phyloP scores from a whole-genome alignment of 2,113 vertebrate species.

The Motacilla tschutschensis region DNA sequence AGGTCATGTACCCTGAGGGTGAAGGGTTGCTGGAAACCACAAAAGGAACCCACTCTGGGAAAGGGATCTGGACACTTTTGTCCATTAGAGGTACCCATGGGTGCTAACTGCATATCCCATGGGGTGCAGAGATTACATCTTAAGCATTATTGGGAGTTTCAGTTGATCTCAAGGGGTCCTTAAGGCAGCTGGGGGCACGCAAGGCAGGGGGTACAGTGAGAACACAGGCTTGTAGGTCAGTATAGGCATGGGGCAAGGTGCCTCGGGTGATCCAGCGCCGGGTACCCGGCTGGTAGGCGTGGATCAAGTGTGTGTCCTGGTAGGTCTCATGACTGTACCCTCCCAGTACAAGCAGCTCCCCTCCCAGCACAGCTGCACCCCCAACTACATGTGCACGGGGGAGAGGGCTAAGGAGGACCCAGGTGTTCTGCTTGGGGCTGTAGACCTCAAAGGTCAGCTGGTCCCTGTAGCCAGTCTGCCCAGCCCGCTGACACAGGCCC shows the following conservation, averaged over 20 bases:
- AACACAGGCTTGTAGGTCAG: constrained; percentile 63
- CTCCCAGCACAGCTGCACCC: constrained; percentile 67
- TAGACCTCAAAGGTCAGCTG: constrained; percentile 77
- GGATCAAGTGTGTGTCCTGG: constrained; percentile 72
- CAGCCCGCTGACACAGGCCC: constrained; percentile 55
- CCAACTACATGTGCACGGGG: constrained; percentile 76
- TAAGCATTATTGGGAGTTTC: background rate
- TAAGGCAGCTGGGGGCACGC: background rate
- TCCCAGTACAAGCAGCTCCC: constrained; percentile 73
- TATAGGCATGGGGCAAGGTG: constrained; percentile 64
- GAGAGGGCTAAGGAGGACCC: constrained; percentile 67
- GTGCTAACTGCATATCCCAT: background rate
- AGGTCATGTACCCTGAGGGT: background rate
- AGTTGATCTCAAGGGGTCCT: background rate
- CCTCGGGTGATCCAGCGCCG: constrained; percentile 77
- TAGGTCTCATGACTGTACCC: constrained; percentile 78
- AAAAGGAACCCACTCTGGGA: background rate
- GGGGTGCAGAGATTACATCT: background rate
- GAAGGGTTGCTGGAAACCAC: background rate
- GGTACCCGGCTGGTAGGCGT: constrained; percentile 67
- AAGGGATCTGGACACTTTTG: background rate
- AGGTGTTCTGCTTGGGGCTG: constrained; percentile 57
- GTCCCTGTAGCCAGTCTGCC: constrained; percentile 63
- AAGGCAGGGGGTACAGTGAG: constrained; percentile 37
- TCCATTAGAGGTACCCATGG: background rate